Percentiles rank a stretch among this genome's conserved stretches.
Conservation (phyloP, 2,113 vertebrate species). For the Apodemus speciosus region DNA sequence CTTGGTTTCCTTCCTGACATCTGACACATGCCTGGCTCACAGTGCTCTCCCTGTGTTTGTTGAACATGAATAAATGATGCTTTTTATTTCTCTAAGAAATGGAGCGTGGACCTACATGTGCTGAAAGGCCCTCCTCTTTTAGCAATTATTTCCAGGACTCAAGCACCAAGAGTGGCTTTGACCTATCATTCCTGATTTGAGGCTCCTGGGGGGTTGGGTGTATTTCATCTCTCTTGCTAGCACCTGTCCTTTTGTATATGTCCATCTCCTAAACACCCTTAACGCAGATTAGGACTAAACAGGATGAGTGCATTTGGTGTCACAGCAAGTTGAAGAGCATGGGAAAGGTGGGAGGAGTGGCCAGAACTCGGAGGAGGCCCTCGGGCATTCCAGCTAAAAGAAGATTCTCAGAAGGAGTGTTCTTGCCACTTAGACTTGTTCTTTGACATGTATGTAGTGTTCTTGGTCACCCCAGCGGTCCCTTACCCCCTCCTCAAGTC, state of each 20-base stretch:
- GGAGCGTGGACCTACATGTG: not conserved
- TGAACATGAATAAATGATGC: not conserved
- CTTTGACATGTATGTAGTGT: not conserved
- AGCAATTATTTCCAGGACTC: not conserved
- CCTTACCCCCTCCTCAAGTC: not conserved
- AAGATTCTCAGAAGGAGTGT: too few relatives aligned
- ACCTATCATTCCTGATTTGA: not conserved
- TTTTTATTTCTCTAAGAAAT: not conserved
- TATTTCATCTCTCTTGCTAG: not conserved
- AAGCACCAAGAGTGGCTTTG: not conserved
- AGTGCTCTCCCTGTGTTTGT: not conserved
- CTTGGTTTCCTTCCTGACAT: not conserved
- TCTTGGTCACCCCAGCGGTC: not conserved
- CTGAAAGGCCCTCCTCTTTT: not conserved
- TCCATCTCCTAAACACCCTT: not conserved
- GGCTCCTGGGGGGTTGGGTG: not conserved
- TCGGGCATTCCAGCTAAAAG: not conserved
- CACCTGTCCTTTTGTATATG: not conserved
- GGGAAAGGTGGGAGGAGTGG: not conserved
- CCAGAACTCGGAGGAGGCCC: not conserved
- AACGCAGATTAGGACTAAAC: not conserved
- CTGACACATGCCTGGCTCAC: not conserved
- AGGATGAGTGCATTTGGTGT: not conserved
- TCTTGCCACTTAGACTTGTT: not conserved
- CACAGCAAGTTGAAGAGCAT: not conserved